These are phyloP conservation scores for Plagodis dolabraria DNA, from an alignment of 2,888 invertebrate species.

Conservation along the genomic window DNA sequence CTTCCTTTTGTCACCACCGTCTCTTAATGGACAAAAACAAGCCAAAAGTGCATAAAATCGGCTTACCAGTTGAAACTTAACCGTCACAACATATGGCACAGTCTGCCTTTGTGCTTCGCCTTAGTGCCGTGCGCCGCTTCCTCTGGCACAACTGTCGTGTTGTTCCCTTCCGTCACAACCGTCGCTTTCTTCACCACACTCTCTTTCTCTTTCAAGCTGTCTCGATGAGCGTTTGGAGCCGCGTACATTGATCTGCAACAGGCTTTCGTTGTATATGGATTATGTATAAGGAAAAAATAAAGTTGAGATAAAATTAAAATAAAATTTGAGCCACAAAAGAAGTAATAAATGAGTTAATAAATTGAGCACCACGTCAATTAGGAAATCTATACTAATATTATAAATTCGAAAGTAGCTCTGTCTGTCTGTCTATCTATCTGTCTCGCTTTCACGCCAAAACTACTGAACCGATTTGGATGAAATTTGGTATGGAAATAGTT, in stretches of 20 bases:
- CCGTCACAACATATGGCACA: slow-evolving; percentile 84
- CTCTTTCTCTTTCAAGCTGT: slow-evolving; percentile 53
- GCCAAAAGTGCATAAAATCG: background rate
- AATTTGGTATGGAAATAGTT: no score
- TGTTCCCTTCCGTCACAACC: slow-evolving; percentile 39
- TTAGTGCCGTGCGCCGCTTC: slow-evolving; percentile 45
- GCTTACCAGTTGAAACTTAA: slow-evolving; percentile 78
- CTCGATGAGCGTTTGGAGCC: slow-evolving; percentile 66
- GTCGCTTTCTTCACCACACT: slow-evolving; percentile 51
- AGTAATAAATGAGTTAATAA: background rate
- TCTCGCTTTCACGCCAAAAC: no score
- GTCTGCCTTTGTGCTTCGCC: slow-evolving; percentile 69
- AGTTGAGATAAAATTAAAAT: slow-evolving; percentile 22
- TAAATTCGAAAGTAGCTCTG: no score
- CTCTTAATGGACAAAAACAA: no score
- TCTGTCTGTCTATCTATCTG: no score
- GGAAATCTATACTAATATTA: no score
- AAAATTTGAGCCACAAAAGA: background rate
- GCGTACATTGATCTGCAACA: slow-evolving; percentile 82
- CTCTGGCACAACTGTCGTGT: slow-evolving; percentile 45
- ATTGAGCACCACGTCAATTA: no score
- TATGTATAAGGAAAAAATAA: slow-evolving; percentile 47
- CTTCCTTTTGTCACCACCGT: slow-evolving; percentile 37
- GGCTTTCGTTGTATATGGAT: slow-evolving; percentile 66
- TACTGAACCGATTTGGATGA: no score